Base-by-base conservation (phyloP, 2,113 vertebrate species). In the Penelope pileata region DNA sequence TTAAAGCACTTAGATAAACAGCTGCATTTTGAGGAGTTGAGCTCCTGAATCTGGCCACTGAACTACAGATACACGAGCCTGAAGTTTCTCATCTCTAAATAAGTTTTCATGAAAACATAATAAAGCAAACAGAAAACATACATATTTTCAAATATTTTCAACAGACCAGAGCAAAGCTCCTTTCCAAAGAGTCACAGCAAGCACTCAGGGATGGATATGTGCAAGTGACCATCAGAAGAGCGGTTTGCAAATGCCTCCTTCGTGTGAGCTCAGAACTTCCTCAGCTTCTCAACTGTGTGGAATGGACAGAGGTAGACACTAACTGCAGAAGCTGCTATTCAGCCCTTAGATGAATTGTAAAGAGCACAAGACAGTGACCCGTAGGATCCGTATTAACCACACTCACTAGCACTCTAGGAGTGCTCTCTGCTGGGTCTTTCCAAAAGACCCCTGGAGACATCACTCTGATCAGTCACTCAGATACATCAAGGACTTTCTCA, bases 231-330 rank as follows among this genome's bases (percentile, higher is more conserved):
- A 7, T 45, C 21, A 73, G 22, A 15, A 32, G 6, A 48, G 1
- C 1, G 4, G 2, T 48, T 34, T 81, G 69, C 48, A 63, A 53
- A n/a, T 1, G 0, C 3, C 7, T 81, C 12, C 8, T 45, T 2
- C 0, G 0, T 45, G 26, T 29, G 16, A 62, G 17, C 9, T n/a
- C 12, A 34, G 38, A 73, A 2, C 7, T 75, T 59, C 16, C 22
- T 67, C 50, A 82, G 8, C 8, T 82, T 54, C 30, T 16, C 11
- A 56, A 5, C 54, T 38, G 19, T 18, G 24, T 36, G 56, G 29
- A 53, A 4, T 4, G 15, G 40, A 23, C 21, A 30, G 8, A 43
- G 10, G 23, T 22, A 83, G 23, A 51, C 6, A 3, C 6, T 62
- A 83, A 47, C 47, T 51, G 7, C 3, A 40, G 59, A 83, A 38